These are phyloP conservation scores for Trigoniulus corallinus DNA, from an alignment of 1,140 invertebrate genomes.

Conservation along the genomic window DNA sequence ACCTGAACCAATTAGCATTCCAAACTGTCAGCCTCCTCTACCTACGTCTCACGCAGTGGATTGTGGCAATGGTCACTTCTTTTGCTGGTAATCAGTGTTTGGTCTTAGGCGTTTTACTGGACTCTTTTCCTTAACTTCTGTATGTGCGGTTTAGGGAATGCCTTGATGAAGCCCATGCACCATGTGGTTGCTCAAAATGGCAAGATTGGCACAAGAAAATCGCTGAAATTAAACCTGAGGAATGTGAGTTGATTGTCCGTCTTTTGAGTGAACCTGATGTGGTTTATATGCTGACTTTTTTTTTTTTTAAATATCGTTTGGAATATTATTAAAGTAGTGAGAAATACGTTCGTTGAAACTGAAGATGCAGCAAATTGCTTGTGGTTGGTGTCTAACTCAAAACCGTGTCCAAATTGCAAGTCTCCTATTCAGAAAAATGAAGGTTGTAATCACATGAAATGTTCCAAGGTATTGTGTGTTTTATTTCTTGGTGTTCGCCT, in stretches of 20 bases:
- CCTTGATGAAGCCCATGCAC: conserved; percentile 49
- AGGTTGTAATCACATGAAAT: conserved; percentile 63
- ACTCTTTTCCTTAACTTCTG: neutral
- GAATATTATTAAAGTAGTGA: conserved; percentile 21
- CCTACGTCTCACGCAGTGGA: conserved; percentile 47
- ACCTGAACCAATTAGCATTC: neutral
- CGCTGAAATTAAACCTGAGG: conserved; percentile 43
- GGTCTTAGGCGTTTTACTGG: neutral
- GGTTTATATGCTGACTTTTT: neutral
- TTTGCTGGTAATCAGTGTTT: conserved; percentile 42
- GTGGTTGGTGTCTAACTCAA: conserved; percentile 55
- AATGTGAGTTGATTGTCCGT: conserved; percentile 23
- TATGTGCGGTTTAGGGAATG: conserved; percentile 30
- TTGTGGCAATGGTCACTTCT: conserved; percentile 53
- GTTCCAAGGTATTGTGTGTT: conserved; percentile 38
- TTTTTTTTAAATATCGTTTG: neutral
- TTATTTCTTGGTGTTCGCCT: neutral
- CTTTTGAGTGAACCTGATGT: neutral
- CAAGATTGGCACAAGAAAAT: conserved; percentile 45
- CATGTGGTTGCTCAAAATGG: conserved; percentile 47
- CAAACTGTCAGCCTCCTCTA: conserved; percentile 15
- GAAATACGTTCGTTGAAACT: conserved; percentile 36
- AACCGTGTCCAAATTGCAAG: conserved; percentile 53
- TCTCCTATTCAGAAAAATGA: conserved; percentile 60
- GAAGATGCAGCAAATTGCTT: conserved; percentile 51